Conservation (phyloP, 2,113 vertebrate genomes). For the Argyrosomus japonicus region DNA sequence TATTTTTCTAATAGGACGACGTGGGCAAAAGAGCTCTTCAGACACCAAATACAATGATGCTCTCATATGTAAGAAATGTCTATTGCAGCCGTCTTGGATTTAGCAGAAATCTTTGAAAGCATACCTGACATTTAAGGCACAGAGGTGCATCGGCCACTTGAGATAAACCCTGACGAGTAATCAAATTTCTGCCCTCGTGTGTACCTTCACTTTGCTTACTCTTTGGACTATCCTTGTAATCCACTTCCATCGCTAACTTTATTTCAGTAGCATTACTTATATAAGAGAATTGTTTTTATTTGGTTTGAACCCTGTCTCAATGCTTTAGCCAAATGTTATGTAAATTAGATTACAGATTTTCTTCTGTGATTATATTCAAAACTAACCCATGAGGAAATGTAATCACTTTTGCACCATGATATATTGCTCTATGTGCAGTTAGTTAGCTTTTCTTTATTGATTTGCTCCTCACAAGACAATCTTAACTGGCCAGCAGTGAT, state of each 20-base stretch:
- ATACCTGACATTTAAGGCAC: background rate
- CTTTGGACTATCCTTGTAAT: conserved; percentile 10
- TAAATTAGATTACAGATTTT: conserved; percentile 15
- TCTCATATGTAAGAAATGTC: background rate
- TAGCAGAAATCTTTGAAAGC: background rate
- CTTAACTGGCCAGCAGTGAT: conserved; percentile 53
- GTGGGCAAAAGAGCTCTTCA: background rate
- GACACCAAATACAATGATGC: background rate
- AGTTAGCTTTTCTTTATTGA: conserved; percentile 17
- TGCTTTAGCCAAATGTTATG: conserved; percentile 19
- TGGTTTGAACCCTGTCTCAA: conserved; percentile 34
- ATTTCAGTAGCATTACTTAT: background rate
- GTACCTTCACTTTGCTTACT: background rate
- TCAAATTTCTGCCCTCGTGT: background rate
- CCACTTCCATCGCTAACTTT: conserved; percentile 18
- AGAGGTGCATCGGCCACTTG: background rate
- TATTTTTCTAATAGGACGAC: background rate
- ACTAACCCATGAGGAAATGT: background rate
- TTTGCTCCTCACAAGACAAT: conserved; percentile 42
- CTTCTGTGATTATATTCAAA: background rate
- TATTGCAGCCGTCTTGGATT: conserved; percentile 8
- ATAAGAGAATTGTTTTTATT: background rate
- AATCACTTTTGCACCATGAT: conserved; percentile 14
- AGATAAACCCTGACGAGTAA: conserved; percentile 1
- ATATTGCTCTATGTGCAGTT: conserved; percentile 10